Percentiles rank a stretch among this genome's conserved stretches.
Evolutionary conservation across 2,888 invertebrate genomes (phyloP).

Genomic region (Zonitis immaculata): DNA sequence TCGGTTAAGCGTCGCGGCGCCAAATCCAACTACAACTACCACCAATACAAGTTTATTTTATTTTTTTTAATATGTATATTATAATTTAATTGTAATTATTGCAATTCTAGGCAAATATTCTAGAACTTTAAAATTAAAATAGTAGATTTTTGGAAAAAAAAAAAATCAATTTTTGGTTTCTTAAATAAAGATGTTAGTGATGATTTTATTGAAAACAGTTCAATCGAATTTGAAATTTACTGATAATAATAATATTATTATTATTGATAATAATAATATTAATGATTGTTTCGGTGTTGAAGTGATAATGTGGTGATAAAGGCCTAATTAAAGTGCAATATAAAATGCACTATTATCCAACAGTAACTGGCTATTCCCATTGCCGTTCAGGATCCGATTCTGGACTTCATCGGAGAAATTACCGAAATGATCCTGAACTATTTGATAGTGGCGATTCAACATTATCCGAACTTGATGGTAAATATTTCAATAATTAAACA

Average conservation of each 20-base stretch:
- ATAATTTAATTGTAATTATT: too few species aligned
- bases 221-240: background rate
- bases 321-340: slow-evolving; percentile 21
- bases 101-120: too few species aligned
- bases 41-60: background rate
- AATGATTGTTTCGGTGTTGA: background rate
- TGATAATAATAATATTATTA: too few species aligned
- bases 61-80: too few species aligned
- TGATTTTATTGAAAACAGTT: background rate
- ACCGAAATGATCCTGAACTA: slow-evolving; percentile 29
- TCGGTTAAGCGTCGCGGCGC: slow-evolving; percentile 33
- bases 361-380: slow-evolving; percentile 38
- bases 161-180: background rate
- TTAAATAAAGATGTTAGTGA: background rate
- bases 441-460: slow-evolving; percentile 47
- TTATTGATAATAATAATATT: too few species aligned
- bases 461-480: slow-evolving; percentile 46
- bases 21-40: slow-evolving; percentile 20
- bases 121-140: too few species aligned
- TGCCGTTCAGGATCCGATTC: slow-evolving; percentile 46
- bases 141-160: too few species aligned
- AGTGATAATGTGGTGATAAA: slow-evolving; percentile 27
- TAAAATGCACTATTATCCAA: slow-evolving; percentile 40
- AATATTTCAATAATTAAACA: background rate
- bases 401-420: slow-evolving; percentile 40